Percentiles rank a stretch among this genome's conserved stretches.
These are phyloP conservation scores for Elephantulus edwardii DNA, from an alignment of 2,113 vertebrate genomes.

Conservation along the genomic window DNA sequence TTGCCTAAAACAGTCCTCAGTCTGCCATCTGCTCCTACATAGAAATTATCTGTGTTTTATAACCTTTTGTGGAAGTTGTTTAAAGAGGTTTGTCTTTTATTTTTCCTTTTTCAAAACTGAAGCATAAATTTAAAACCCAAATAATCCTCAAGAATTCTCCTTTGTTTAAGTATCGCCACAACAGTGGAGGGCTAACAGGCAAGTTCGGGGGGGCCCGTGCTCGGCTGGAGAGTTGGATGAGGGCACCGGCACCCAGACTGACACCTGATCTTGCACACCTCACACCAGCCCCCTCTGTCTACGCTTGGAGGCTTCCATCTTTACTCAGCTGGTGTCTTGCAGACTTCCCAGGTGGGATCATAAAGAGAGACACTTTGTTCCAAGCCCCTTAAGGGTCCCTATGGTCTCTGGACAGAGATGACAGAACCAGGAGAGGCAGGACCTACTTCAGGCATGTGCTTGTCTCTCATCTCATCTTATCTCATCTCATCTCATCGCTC, in stretches of 20 bases:
- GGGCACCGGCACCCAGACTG: accelerated
- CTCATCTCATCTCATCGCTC: too few relatives aligned
- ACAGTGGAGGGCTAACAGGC: background rate
- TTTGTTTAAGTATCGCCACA: background rate
- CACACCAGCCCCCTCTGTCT: background rate
- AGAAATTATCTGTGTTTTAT: conserved; percentile 67
- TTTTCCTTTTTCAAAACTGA: conserved; percentile 22
- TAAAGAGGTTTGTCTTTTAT: conserved; percentile 45
- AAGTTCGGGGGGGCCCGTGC: accelerated
- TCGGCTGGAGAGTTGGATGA: background rate
- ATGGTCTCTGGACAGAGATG: background rate
- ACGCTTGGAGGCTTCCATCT: background rate
- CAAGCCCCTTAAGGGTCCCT: background rate
- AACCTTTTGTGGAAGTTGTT: conserved; percentile 41
- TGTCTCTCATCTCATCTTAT: too few relatives aligned
- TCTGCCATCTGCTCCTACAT: conserved; percentile 59
- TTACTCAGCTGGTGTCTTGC: background rate
- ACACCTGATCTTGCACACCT: accelerated
- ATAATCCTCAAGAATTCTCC: background rate
- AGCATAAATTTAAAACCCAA: conserved; percentile 38
- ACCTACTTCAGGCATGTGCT: background rate
- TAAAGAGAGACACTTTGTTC: background rate
- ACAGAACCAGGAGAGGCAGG: accelerated
- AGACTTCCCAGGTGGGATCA: background rate
- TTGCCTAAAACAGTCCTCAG: conserved; percentile 6